Base-by-base conservation (phyloP, 2,888 invertebrate genomes). In the Hymenopus coronatus region DNA sequence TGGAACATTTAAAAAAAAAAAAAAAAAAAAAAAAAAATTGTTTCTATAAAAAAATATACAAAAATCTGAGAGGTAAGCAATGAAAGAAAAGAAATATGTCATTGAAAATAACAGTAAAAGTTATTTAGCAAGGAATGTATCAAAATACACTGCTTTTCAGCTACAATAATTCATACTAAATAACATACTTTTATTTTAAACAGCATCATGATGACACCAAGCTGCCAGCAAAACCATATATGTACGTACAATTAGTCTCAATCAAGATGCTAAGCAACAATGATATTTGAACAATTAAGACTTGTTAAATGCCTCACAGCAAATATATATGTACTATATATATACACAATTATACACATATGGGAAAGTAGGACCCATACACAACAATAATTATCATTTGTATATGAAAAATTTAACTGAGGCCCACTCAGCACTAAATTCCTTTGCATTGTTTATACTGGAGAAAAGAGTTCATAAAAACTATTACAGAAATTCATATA, bases 241-340 rank as follows among this genome's bases (percentile, higher is more conserved):
- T 40, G 40, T 85, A 54, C 85, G 40, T 85, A 54, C 85, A 85
- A 46, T 85, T 33, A 87, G 82, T 30, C 28, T 6, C 82, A 20
- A 87, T 87, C 28, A 30, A 87, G 40, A 15, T 82, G 20, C 87
- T 87, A 87, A 87, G 87, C 87, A 87, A 87, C 87, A 87, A 30
- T 25, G 20, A 82, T 70, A 30, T 28, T 40, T 33, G n/a, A 40
- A 84, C 40, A 84, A 82, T 70, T 70, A 70, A 70, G 54, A 70
- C 54, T 40, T 70, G 54, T 70, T 70, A 70, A 70, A 70, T 70
- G 54, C 54, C 20, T 70, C 54, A 70, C 54, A 70, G 54, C 54
- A 70, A 70, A 70, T 70, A 70, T 70, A 20, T 70, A 70, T 20
- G 20, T 15, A 54, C 20, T 54, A 54, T 70, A 70, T 70, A 70